Evolutionary conservation across 2,888 invertebrate genomes (phyloP).

Genomic region (Pyrochroa serraticornis): DNA sequence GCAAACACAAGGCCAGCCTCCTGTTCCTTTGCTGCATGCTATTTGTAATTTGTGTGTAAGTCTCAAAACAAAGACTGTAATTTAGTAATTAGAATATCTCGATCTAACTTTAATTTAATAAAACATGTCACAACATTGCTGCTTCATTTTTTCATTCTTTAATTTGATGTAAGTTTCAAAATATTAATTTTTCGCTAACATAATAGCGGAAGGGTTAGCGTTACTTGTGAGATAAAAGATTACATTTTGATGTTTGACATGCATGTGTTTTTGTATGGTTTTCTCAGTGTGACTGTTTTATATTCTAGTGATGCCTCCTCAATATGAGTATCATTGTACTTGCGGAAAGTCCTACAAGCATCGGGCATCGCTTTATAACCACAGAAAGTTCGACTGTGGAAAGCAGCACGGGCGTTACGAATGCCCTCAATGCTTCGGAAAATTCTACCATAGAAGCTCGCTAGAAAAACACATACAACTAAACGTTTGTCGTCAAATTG

Average conservation of each 20-base stretch:
- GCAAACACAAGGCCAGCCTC: too few relatives aligned
- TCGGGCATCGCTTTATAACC: slow-evolving; percentile 55
- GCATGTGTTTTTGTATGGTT: background rate
- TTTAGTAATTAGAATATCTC: too few relatives aligned
- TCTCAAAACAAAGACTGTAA: too few relatives aligned
- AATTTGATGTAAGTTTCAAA: too few relatives aligned
- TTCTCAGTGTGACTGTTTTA: background rate
- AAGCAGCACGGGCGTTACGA: slow-evolving; percentile 38
- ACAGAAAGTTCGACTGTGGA: slow-evolving; percentile 58
- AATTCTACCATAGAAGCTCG: slow-evolving; percentile 28
- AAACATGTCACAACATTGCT: too few relatives aligned
- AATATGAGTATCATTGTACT: slow-evolving; percentile 60
- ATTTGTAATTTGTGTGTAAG: too few relatives aligned
- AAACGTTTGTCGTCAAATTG: slow-evolving; percentile 15
- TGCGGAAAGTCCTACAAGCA: slow-evolving; percentile 68
- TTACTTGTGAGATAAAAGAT: too few relatives aligned
- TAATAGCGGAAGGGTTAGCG: too few relatives aligned
- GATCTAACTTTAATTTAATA: too few relatives aligned
- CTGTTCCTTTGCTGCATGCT: too few relatives aligned
- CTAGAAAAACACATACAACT: slow-evolving; percentile 12
- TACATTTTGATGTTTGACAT: background rate
- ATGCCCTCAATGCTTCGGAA: slow-evolving; percentile 28
- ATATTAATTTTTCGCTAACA: too few relatives aligned
- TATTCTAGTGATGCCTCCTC: slow-evolving; percentile 9
- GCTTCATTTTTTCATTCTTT: too few relatives aligned